Base-by-base conservation (phyloP, 2,797 vertebrate species). In the Lates japonicus region DNA sequence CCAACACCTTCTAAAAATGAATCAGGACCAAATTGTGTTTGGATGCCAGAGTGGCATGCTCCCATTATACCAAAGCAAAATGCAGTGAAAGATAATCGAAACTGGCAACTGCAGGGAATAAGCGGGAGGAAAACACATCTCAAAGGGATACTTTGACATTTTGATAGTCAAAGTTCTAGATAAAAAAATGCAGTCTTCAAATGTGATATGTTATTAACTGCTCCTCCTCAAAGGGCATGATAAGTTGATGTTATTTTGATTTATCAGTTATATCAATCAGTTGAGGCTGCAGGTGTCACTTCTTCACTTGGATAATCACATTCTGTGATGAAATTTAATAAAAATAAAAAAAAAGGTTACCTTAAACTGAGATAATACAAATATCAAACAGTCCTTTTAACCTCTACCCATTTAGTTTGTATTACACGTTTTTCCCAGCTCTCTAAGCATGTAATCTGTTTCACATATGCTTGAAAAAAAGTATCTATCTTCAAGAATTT, bases 1-100 rank as follows among this genome's bases (percentile, higher is more conserved):
- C 76, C 74, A 85, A 62, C 68, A 66, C 68, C n/a, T 81, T 85
- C 72, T 77, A 81, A 83, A 87, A 87, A 80, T 82, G 79, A 86
- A 82, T 86, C 66, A 22, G 68, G 49, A 66, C 67, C 51, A 80
- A 88, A 90, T 81, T 83, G 78, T 87, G 76, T 88, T 69, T 87
- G 29, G 74, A 67, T 78, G 57, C 57, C 69, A 78, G 69, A 73
- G 69, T 88, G 78, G 64, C 80, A 79, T 74, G 66, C 59, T 77
- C 79, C 84, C 75, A 73, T 84, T 76, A 76, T 54, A 80, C 51
- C 59, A 41, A 74, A 80, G 72, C 70, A 80, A 84, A 85, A 77
- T 74, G 67, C 62, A 67, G 61, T 35, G 54, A 71, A 80, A 66
- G 54, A 67, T 52, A 78, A 76, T 76, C 8, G 11, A 83, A 87